These are phyloP conservation scores for Samia ricini DNA, from an alignment of 1,140 invertebrate genomes.

Conservation along the genomic window DNA sequence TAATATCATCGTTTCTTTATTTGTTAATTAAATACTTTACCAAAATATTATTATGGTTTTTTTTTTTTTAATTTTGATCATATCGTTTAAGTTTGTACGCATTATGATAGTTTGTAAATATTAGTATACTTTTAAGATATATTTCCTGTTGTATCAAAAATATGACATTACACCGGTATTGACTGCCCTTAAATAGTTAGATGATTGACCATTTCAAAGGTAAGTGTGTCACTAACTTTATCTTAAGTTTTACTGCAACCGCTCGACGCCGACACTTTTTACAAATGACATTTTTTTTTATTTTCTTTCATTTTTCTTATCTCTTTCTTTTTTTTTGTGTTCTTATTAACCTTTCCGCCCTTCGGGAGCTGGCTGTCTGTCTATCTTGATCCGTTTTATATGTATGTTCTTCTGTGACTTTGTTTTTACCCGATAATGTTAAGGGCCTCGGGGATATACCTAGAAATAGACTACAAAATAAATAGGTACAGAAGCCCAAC, in stretches of 20 bases:
- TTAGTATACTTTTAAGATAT: too few species aligned
- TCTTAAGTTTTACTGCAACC: conserved; percentile 8
- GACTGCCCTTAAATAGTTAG: too few species aligned
- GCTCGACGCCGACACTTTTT: conserved; percentile 4
- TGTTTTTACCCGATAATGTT: not conserved
- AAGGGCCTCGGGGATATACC: not conserved
- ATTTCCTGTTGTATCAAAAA: too few species aligned
- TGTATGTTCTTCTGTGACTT: not conserved
- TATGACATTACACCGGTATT: too few species aligned
- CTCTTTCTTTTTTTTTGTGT: not conserved
- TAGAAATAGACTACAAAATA: not conserved
- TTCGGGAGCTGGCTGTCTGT: conserved; percentile 5
- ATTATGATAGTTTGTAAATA: too few species aligned
- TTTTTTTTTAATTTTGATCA: too few species aligned
- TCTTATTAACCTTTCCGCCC: conserved; percentile 2
- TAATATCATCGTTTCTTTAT: too few species aligned
- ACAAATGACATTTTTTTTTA: conserved; percentile 9
- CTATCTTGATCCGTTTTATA: conserved; percentile 2
- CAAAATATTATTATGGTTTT: too few species aligned
- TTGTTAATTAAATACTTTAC: too few species aligned
- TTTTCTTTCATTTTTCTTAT: conserved; percentile 11
- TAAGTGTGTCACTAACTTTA: not conserved
- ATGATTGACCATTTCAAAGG: not conserved
- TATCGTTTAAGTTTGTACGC: too few species aligned
- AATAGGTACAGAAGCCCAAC: not conserved